Conservation (phyloP, 2,113 vertebrate genomes). For the Mirounga angustirostris region DNA sequence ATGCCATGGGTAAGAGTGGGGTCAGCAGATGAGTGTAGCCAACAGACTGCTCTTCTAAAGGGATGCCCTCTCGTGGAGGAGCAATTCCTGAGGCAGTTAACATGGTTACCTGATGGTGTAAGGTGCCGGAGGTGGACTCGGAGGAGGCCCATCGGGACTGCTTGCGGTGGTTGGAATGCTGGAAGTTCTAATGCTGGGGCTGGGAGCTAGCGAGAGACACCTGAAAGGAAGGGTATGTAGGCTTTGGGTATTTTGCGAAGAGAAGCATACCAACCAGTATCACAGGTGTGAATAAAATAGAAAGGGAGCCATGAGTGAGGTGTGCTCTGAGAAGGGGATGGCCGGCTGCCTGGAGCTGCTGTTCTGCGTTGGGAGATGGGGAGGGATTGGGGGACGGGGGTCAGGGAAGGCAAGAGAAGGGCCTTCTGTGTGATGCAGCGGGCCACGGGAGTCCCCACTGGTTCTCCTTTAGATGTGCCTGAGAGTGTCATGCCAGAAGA, state of each 20-base stretch:
- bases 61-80: not conserved
- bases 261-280: not conserved
- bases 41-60: not conserved
- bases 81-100: accelerated
- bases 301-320: not conserved
- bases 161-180: accelerated
- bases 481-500: not conserved
- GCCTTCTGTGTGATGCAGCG: not conserved
- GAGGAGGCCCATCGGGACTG: not conserved
- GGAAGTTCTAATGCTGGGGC: not conserved
- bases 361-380: not conserved
- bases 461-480: not conserved
- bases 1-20: not conserved
- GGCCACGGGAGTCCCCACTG: not conserved
- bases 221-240: not conserved
- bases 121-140: not conserved
- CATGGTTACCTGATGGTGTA: not conserved
- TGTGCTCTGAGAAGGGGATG: too few relatives aligned
- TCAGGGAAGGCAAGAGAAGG: not conserved
- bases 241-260: not conserved
- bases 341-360: not conserved
- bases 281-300: not conserved
- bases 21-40: not conserved
- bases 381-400: not conserved
- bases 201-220: not conserved